phyloP scores from a whole-genome alignment of 2,113 vertebrate genomes.

The Synodontis membranacea region DNA sequence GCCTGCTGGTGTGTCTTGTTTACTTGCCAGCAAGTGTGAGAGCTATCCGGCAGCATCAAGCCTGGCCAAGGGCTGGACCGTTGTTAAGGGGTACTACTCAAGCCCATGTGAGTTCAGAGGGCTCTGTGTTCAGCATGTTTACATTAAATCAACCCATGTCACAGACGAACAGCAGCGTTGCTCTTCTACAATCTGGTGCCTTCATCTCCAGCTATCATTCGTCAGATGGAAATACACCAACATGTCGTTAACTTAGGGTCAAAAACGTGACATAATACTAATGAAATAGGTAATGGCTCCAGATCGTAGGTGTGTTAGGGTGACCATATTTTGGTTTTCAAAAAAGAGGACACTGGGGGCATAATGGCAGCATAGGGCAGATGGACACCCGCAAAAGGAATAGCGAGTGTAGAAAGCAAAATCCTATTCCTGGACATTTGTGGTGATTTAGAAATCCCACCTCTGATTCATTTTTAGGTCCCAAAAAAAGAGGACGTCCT shows the following conservation, averaged over 20 bases:
- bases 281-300: background rate
- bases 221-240: background rate
- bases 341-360: no score
- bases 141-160: conserved; percentile 35
- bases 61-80: conserved; percentile 1
- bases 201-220: background rate
- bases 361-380: no score
- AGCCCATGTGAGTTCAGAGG: conserved; percentile 41
- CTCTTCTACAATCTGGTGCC: background rate
- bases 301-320: background rate
- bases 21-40: conserved; percentile 42
- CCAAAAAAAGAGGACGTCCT: no score
- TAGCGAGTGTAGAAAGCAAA: no score
- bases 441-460: no score
- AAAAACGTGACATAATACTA: background rate
- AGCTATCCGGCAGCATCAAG: conserved; percentile 34
- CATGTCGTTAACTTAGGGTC: background rate
- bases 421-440: no score
- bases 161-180: conserved; percentile 2
- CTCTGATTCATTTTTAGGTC: no score
- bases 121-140: conserved; percentile 42
- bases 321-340: no score
- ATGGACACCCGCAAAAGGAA: no score
- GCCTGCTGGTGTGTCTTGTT: conserved; percentile 49
- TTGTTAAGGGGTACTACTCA: conserved; percentile 1